phyloP scores from a whole-genome alignment of 2,888 invertebrate genomes.

The Agelastica alni region DNA sequence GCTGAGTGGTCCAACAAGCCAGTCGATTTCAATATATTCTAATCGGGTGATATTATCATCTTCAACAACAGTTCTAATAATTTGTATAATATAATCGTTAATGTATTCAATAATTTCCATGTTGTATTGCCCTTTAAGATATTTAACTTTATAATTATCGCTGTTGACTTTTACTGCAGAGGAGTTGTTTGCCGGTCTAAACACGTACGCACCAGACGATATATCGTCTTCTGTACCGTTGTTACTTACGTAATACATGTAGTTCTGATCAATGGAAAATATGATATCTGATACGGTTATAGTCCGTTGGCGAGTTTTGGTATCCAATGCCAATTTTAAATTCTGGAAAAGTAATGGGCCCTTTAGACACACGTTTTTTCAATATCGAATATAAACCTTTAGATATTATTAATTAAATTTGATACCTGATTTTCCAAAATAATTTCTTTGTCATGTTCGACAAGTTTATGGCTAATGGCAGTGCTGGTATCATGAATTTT shows the following conservation, averaged over 20 bases:
- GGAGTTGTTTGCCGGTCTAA: conserved; percentile 66
- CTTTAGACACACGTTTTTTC: too few relatives aligned
- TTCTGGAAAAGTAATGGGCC: too few relatives aligned
- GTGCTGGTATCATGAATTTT: conserved; percentile 7
- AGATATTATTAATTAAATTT: too few relatives aligned
- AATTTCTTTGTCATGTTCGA: too few relatives aligned
- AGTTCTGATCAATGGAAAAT: conserved; percentile 61
- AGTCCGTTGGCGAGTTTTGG: conserved; percentile 56
- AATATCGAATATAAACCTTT: too few relatives aligned
- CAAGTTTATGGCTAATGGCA: too few relatives aligned
- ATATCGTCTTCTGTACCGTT: conserved; percentile 63
- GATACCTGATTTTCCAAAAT: conserved; percentile 4
- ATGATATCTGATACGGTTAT: conserved; percentile 52
- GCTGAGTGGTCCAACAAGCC: conserved; percentile 75
- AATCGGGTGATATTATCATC: conserved; percentile 52
- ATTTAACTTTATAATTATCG: not conserved
- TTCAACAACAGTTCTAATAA: conserved; percentile 68
- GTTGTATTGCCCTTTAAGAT: conserved; percentile 13
- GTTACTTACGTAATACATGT: conserved; percentile 72
- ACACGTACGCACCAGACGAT: conserved; percentile 90
- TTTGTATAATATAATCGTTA: conserved; percentile 72
- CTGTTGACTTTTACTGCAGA: conserved; percentile 1
- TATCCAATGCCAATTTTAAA: conserved; percentile 60
- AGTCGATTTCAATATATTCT: conserved; percentile 69
- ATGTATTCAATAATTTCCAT: conserved; percentile 60